phyloP scores from a whole-genome alignment of 1,140 invertebrate genomes.

The Microplitis demolitor region DNA sequence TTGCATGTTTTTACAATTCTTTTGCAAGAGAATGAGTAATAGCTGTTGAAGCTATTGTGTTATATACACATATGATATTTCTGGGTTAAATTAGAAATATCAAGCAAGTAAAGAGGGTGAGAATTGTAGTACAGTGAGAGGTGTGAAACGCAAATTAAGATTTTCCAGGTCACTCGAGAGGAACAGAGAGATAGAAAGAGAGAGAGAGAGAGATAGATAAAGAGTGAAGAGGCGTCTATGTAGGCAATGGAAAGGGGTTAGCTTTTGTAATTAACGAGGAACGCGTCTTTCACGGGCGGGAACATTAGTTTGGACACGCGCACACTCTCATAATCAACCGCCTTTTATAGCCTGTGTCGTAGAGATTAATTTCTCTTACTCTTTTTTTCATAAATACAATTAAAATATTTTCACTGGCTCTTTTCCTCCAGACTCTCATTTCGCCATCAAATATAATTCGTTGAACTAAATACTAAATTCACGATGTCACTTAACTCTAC shows the following conservation, averaged over 20 bases:
- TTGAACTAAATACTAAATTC: slow-evolving; percentile 16
- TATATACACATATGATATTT: slow-evolving; percentile 5
- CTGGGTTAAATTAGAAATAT: slow-evolving; percentile 32
- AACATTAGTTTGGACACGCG: slow-evolving; percentile 28
- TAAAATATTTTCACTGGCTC: neutral
- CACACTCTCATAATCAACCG: slow-evolving; percentile 14
- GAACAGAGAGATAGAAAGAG: neutral
- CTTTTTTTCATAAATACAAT: too few relatives aligned
- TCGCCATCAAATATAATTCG: slow-evolving; percentile 18
- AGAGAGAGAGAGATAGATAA: neutral
- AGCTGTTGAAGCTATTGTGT: slow-evolving; percentile 6
- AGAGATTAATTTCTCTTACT: slow-evolving; percentile 2
- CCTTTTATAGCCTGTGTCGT: slow-evolving; percentile 11
- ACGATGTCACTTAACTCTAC: neutral
- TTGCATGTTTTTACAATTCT: too few relatives aligned
- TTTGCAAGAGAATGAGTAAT: neutral
- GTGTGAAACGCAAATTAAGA: slow-evolving; percentile 25
- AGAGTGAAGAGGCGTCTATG: neutral
- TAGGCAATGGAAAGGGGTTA: neutral
- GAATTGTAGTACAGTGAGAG: neutral
- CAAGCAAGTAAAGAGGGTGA: slow-evolving; percentile 20
- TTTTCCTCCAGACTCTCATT: neutral
- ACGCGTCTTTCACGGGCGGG: slow-evolving; percentile 21
- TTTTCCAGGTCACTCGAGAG: slow-evolving; percentile 20
- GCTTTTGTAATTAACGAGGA: slow-evolving; percentile 30